These are phyloP conservation scores for Notodonta dromedarius DNA, from an alignment of 2,888 invertebrate species.

Conservation along the genomic window DNA sequence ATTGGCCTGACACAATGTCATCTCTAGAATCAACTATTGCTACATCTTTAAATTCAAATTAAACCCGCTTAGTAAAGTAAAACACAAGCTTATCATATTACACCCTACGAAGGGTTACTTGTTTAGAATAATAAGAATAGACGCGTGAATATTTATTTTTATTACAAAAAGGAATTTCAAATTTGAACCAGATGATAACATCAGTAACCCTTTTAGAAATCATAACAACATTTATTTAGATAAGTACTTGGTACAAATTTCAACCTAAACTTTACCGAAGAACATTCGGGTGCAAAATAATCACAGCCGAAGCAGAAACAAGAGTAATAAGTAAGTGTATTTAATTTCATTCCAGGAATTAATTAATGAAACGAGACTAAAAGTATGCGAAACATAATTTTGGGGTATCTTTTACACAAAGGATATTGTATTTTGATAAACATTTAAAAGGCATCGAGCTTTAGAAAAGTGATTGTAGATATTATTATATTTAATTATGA, in stretches of 20 bases:
- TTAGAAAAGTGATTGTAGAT: conserved; percentile 26
- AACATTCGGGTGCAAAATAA: conserved; percentile 12
- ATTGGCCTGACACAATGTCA: not conserved
- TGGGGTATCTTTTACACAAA: conserved; percentile 33
- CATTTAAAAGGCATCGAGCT: conserved; percentile 26
- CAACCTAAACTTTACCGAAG: conserved; percentile 20
- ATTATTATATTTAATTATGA: conserved; percentile 14
- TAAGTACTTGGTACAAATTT: conserved; percentile 9
- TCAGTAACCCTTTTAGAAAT: conserved; percentile 14
- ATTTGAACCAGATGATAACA: no score
- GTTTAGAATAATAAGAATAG: no score
- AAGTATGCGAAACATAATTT: conserved; percentile 42
- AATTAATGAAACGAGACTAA: conserved; percentile 41
- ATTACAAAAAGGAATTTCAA: no score
- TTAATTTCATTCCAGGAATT: conserved; percentile 42
- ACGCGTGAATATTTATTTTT: no score
- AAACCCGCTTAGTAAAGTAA: no score
- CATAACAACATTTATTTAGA: conserved; percentile 20
- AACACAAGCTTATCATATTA: no score
- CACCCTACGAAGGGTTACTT: no score
- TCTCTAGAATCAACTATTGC: no score
- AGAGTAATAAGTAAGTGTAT: conserved; percentile 32
- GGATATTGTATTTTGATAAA: conserved; percentile 39
- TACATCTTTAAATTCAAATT: no score
- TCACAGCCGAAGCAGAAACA: conserved; percentile 23